Evolutionary conservation across 2,888 invertebrate species (phyloP).

Genomic region (Epirrhoe alternata): DNA sequence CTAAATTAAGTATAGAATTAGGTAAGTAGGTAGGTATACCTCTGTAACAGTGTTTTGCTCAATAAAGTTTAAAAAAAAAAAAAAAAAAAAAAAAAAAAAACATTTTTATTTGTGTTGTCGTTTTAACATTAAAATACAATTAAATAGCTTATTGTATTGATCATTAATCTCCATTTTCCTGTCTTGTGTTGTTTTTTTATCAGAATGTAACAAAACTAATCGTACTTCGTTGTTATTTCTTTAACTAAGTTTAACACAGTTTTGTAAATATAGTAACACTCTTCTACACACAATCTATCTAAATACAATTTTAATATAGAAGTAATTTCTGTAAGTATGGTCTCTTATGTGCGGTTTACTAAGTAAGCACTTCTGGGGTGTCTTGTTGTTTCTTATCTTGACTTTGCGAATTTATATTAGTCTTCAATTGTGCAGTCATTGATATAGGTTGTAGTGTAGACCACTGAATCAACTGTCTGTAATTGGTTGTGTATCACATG

Average conservation of each 20-base stretch:
- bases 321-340: no score
- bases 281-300: no score
- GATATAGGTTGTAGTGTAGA: not conserved
- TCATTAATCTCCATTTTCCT: not conserved
- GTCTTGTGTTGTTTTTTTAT: not conserved
- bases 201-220: not conserved
- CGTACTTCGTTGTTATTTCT: not conserved
- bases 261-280: no score
- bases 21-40: no score
- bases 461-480: constrained; percentile 1
- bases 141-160: not conserved
- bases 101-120: constrained; percentile 14
- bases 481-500: not conserved
- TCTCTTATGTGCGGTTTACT: no score
- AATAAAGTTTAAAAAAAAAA: no score
- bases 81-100: no score
- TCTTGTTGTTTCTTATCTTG: not conserved
- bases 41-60: no score
- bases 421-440: not conserved
- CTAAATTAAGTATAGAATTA: no score
- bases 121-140: constrained; percentile 34
- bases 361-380: not conserved
- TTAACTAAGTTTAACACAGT: not conserved
- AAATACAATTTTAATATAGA: no score
- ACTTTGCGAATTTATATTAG: not conserved